These are phyloP conservation scores for Perccottus glenii DNA, from an alignment of 2,113 vertebrate species.

Conservation along the genomic window DNA sequence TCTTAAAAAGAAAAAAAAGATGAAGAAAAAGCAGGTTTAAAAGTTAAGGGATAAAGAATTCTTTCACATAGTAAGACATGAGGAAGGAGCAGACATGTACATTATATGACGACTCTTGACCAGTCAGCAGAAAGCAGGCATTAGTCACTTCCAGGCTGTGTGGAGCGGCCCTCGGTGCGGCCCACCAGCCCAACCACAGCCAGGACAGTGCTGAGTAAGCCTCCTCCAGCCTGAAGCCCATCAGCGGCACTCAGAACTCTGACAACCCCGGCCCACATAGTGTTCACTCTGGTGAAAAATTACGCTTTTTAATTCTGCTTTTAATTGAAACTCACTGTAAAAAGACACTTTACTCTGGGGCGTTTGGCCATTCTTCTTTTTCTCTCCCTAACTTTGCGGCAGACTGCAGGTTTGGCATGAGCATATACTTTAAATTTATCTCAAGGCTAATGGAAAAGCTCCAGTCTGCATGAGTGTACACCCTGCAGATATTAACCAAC, in stretches of 20 bases:
- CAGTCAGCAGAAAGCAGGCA: slow-evolving; percentile 28
- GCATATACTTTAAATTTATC: neutral
- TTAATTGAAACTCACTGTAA: neutral
- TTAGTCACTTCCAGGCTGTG: slow-evolving; percentile 33
- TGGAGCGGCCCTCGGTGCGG: slow-evolving; percentile 15
- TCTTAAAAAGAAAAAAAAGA: no score
- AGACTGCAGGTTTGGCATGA: neutral
- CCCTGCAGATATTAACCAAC: no score
- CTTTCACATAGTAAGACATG: no score
- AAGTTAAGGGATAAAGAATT: no score
- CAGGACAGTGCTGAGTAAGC: slow-evolving; percentile 44
- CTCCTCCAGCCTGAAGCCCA: slow-evolving; percentile 7
- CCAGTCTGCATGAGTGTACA: no score
- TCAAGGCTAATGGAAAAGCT: neutral
- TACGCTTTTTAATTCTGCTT: slow-evolving; percentile 6
- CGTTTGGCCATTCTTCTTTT: neutral
- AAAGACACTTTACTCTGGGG: neutral
- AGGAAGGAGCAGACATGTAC: no score
- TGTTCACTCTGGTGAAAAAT: slow-evolving; percentile 12
- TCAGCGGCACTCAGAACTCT: slow-evolving; percentile 21
- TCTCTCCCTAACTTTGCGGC: neutral
- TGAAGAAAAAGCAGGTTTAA: no score
- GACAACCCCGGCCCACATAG: slow-evolving; percentile 18
- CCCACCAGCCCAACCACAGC: slow-evolving; percentile 24
- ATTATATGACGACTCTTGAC: no score